Conservation (phyloP, 2,797 vertebrate species). For the Tympanoctomys barrerae region DNA sequence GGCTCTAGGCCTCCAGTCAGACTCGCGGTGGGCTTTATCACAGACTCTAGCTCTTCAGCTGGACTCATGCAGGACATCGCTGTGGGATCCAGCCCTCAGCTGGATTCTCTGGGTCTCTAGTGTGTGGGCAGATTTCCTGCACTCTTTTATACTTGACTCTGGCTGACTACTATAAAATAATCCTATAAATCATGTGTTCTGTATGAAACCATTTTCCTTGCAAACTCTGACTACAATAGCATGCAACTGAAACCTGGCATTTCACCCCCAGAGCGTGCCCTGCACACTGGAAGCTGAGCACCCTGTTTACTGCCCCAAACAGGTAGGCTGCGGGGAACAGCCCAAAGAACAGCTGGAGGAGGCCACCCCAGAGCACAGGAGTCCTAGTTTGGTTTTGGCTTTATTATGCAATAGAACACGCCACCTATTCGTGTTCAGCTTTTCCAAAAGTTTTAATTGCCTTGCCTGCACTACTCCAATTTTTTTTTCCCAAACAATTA, state of each 20-base stretch:
- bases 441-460: background rate
- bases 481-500: background rate
- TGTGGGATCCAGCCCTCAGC: too few species aligned
- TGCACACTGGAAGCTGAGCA: background rate
- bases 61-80: background rate
- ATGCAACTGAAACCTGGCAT: background rate
- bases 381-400: background rate
- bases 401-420: background rate
- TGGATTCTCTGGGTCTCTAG: background rate
- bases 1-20: background rate
- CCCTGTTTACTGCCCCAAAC: too few species aligned
- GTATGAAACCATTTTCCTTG: background rate
- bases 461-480: background rate
- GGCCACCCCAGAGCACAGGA: background rate
- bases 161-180: background rate
- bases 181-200: background rate
- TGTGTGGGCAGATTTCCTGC: background rate
- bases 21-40: background rate
- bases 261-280: background rate
- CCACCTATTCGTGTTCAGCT: slow-evolving; percentile 12
- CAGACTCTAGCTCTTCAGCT: background rate
- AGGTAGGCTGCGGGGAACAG: background rate
- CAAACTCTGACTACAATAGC: background rate
- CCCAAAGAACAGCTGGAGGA: background rate
- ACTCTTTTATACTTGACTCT: background rate